Base-by-base conservation (phyloP, 2,113 vertebrate genomes). In the Hyperopisus bebe region DNA sequence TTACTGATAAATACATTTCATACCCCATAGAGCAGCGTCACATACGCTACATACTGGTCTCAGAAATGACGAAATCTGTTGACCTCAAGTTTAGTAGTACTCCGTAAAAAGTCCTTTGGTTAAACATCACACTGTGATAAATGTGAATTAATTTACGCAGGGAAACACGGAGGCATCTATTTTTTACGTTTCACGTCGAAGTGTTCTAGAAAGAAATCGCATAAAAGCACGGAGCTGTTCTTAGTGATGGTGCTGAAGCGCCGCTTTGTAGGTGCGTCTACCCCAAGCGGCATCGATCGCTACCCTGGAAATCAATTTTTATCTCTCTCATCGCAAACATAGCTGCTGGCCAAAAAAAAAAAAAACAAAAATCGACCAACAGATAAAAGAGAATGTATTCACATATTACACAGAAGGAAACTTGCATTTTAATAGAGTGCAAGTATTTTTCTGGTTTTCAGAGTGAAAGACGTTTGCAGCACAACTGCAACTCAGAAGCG, bases 181-280 rank as follows among this genome's bases (percentile, higher is more conserved):
- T 70, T 66, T 66, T 70, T 13, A 31, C 13, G 62, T 27, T 70
- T 31, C 62, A 70, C n/a, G n/a, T 4, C n/a, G 27, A 31, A 31
- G n/a, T 24, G 10, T 70, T 31, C 10, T 31, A 27, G 9, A 70
- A 70, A 27, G n/a, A 31, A 31, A 70, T 70, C n/a, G 62, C 62
- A 70, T 13, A 44, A 46, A 11, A 77, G 5, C 31, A 77, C 70
- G 83, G 89, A 89, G 88, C 88, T 89, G 90, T 90, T 48, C 87
- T 90, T 89, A 74, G 80, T 80, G 88, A 35, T 88, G 62, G 47
- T 74, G 87, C 47, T 77, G 87, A 86, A 90, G 31, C 51, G 24
- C 74, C 74, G 74, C 35, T 80, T n/a, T 80, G 13, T 39, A 39
- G 31, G 74, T 35, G 74, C 35, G 35, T 42, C 74, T 80, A 15